Conservation (phyloP, 2,797 vertebrate species). For the Lophotriccus pileatus region DNA sequence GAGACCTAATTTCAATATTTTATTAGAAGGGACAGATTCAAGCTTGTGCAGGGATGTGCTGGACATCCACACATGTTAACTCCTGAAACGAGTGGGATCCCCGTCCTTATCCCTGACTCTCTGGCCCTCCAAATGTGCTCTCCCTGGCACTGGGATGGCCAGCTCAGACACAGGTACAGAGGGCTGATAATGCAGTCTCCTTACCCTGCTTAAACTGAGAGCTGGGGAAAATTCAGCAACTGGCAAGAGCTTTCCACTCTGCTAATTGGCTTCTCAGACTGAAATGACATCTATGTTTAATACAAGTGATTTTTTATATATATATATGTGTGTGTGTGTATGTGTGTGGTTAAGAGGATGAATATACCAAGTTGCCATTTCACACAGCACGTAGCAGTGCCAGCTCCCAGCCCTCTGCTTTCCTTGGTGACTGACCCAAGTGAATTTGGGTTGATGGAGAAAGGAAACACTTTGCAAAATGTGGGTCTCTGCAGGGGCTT, state of each 20-base stretch:
- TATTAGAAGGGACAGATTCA: neutral
- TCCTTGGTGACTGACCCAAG: neutral
- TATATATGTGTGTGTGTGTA: neutral
- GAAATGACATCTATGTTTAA: neutral
- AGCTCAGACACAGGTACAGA: fast-evolving
- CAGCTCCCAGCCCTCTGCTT: neutral
- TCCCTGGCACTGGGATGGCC: fast-evolving
- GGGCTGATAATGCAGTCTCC: neutral
- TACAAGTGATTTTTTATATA: neutral
- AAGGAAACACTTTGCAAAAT: neutral
- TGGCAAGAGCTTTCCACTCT: neutral
- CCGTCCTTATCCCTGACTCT: neutral
- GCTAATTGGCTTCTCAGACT: neutral
- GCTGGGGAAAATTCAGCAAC: neutral
- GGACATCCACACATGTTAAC: neutral
- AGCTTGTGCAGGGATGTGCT: fast-evolving
- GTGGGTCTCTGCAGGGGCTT: neutral
- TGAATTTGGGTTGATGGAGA: neutral
- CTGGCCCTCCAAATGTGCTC: fast-evolving
- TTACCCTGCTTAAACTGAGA: neutral
- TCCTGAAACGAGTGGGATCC: fast-evolving
- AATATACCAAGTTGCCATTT: neutral
- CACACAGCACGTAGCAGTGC: neutral
- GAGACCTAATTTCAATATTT: neutral
- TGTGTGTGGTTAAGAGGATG: neutral